phyloP scores from a whole-genome alignment of 2,797 vertebrate genomes.

The Chiroxiphia lanceolata region DNA sequence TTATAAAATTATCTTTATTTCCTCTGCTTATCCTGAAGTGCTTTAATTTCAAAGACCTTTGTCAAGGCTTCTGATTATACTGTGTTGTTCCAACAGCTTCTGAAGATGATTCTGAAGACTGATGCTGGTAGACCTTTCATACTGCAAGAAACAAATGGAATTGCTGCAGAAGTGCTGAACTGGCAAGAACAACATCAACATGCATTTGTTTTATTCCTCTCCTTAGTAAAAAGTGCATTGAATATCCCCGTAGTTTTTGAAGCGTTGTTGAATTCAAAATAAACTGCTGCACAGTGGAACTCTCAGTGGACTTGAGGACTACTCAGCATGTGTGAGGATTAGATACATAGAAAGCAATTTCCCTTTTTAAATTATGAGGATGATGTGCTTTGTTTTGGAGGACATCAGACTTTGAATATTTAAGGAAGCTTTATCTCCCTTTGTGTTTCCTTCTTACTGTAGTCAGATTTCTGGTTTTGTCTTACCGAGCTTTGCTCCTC shows the following conservation, averaged over 20 bases:
- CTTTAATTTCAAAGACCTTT: not conserved
- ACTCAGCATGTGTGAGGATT: constrained; percentile 25
- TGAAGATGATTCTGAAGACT: constrained; percentile 85
- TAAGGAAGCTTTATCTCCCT: constrained; percentile 45
- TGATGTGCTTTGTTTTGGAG: constrained; percentile 53
- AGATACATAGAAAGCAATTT: constrained; percentile 9
- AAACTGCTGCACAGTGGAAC: constrained; percentile 61
- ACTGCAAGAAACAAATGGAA: constrained; percentile 48
- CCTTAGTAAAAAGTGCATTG: constrained; percentile 62
- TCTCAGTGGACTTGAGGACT: constrained; percentile 52
- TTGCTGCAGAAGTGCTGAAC: constrained; percentile 69
- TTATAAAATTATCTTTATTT: not conserved
- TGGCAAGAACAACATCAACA: constrained; percentile 54
- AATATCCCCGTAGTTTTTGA: constrained; percentile 68
- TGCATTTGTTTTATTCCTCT: constrained; percentile 57
- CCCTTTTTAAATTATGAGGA: constrained; percentile 29
- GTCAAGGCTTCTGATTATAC: constrained; percentile 52
- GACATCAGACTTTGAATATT: constrained; percentile 26
- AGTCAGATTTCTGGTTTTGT: constrained; percentile 70
- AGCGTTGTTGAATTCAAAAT: constrained; percentile 68
- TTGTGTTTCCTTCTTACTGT: constrained; percentile 70
- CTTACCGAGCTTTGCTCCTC: constrained; percentile 64
- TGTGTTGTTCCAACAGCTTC: constrained; percentile 81
- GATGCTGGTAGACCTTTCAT: constrained; percentile 76
- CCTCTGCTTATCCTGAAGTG: not conserved